Base-by-base conservation (phyloP, 2,797 vertebrate genomes). In the Darevskia mixta region DNA sequence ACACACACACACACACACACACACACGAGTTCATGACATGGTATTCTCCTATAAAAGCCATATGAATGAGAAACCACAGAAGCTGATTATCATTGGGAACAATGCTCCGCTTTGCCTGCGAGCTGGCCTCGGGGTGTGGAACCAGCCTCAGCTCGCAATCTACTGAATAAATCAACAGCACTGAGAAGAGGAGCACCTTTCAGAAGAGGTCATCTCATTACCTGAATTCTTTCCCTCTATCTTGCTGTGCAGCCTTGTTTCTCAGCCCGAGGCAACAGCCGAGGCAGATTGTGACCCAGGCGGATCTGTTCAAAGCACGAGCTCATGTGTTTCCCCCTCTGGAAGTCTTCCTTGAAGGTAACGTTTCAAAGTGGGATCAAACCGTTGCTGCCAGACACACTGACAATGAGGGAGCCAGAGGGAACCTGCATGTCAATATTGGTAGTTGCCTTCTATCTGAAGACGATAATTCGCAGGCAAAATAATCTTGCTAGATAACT, bases 301-400 rank as follows among this genome's bases (percentile, higher is more conserved):
- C 89, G 35, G 79, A 87, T 1, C 61, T 0, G 0, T 91, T 88
- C 92, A 82, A 84, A 91, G 32, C 45, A 91, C 9, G 32, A 93
- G 85, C n/a, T 73, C 15, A 20, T 66, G n/a, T 86, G 66, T 58
- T 17, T 35, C 8, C 35, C 32, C 18, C 71, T 35, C 11, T 35
- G 71, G n/a, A 72, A 73, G 15, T 86, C 84, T 88, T 87, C 86
- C 90, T 94, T 92, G 91, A 49, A 73, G 88, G 87, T 90, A 32
- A 87, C 88, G 90, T 94, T 94, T 94, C 90, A 69, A 85, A 89
- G 64, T 0, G 0, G 45, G 5, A 25, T 90, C 88, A 80, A 45
- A 7, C 79, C 45, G 87, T 91, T 87, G n/a, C 87, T 95, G 93
- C 92, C 91, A 92, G 15, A 86, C 80, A 91, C 5, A 38, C 0